Conservation (phyloP, 2,113 vertebrate species). For the Hiodon alosoides region DNA sequence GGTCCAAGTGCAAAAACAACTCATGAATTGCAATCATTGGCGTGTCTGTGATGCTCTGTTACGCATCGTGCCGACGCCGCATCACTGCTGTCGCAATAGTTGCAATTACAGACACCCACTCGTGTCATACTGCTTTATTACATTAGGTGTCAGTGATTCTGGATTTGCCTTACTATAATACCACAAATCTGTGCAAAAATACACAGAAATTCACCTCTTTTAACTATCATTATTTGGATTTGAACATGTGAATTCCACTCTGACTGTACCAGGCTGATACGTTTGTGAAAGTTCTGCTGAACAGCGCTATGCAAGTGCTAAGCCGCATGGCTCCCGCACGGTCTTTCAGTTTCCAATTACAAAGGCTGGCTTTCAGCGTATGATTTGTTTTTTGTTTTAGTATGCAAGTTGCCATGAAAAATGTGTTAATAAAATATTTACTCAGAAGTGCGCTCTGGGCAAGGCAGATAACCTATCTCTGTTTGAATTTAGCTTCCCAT, state of each 20-base stretch:
- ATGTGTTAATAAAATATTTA: constrained; percentile 99
- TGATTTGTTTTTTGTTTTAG: constrained; percentile 65
- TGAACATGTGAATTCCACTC: neutral
- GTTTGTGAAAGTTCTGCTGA: neutral
- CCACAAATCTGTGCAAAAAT: neutral
- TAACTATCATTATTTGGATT: constrained; percentile 35
- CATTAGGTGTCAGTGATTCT: too few species aligned
- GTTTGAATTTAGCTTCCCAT: constrained; percentile 99
- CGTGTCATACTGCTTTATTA: too few species aligned
- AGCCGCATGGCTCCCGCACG: constrained; percentile 46
- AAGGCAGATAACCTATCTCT: constrained; percentile 99
- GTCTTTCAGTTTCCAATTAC: constrained; percentile 57
- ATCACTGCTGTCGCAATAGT: too few species aligned
- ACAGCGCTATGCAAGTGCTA: constrained; percentile 36
- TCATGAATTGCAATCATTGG: too few species aligned
- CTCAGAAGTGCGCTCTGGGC: constrained; percentile 98
- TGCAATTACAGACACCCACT: too few species aligned
- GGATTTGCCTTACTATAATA: too few species aligned
- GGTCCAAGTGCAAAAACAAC: too few species aligned
- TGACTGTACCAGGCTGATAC: too few species aligned
- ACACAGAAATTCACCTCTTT: neutral
- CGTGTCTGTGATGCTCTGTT: too few species aligned
- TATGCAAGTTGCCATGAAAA: constrained; percentile 98
- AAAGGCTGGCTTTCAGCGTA: constrained; percentile 45
- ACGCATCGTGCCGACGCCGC: too few species aligned